Percentiles rank a stretch among this genome's conserved stretches.
Conservation (phyloP, 2,113 vertebrate genomes). For the Cygnus atratus region DNA sequence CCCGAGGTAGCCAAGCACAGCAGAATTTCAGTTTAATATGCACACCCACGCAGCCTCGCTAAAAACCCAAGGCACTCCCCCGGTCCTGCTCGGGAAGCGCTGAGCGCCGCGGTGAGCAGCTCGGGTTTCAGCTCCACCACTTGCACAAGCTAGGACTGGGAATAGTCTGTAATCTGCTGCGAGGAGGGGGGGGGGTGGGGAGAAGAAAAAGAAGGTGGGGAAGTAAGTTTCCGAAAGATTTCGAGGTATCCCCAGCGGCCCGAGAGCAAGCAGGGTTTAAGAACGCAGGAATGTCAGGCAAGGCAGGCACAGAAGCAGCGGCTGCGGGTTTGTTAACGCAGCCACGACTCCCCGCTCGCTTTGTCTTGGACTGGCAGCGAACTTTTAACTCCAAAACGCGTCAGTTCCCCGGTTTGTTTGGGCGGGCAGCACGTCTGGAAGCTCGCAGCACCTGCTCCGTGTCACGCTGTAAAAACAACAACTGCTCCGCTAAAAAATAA, state of each 20-base stretch:
- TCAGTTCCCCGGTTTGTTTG: background rate
- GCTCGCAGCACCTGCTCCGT: background rate
- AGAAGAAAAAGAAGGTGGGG: background rate
- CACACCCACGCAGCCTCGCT: constrained; percentile 57
- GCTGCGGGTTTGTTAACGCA: background rate
- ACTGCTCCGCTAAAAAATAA: too few species aligned
- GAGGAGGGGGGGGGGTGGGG: too few species aligned
- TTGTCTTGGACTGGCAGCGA: background rate
- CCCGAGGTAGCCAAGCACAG: constrained; percentile 57
- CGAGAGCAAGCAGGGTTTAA: background rate
- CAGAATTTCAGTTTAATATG: constrained; percentile 53
- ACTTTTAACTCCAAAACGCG: background rate
- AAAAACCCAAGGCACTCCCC: constrained; percentile 51
- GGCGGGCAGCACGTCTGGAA: fast-evolving
- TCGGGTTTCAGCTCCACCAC: background rate
- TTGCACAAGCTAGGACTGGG: background rate
- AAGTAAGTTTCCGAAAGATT: background rate
- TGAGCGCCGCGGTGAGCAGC: background rate
- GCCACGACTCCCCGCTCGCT: background rate
- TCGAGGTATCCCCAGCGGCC: background rate
- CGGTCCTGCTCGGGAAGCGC: constrained; percentile 12
- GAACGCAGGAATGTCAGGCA: background rate
- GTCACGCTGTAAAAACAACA: background rate
- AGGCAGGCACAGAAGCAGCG: background rate
- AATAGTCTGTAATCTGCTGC: background rate